Percentiles rank a stretch among this genome's conserved stretches.
Evolutionary conservation across 1,140 invertebrate species (phyloP).

Genomic region (Saxidomus purpurata): DNA sequence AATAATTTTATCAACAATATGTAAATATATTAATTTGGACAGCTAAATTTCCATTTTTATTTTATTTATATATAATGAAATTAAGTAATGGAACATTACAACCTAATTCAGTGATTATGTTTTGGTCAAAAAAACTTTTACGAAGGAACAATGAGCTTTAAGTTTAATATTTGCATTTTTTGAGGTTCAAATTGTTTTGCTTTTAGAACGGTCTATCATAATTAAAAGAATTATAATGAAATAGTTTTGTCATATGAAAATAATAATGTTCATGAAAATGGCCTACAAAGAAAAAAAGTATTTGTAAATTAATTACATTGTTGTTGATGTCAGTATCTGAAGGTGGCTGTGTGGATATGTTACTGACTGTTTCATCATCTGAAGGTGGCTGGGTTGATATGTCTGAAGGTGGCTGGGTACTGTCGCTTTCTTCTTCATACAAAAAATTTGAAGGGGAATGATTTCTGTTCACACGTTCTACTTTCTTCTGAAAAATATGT

Average conservation of each 20-base stretch:
- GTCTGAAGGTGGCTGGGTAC: background rate
- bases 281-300: conserved; percentile 3
- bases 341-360: background rate
- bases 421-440: background rate
- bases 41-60: conserved; percentile 28
- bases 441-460: background rate
- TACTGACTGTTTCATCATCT: background rate
- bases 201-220: background rate
- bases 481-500: conserved; percentile 12
- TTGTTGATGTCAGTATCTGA: conserved; percentile 6
- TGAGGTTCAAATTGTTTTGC: background rate
- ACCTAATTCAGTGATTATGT: conserved; percentile 21
- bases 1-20: conserved; percentile 39
- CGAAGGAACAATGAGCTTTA: background rate
- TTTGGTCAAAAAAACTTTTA: conserved; percentile 38
- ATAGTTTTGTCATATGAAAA: background rate
- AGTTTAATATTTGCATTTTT: background rate
- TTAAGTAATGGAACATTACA: too few species aligned
- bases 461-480: background rate
- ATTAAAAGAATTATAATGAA: background rate
- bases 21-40: conserved; percentile 28
- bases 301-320: background rate
- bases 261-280: conserved; percentile 6
- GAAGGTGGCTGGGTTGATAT: background rate
- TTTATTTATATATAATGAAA: conserved; percentile 38